Percentiles rank a stretch among this genome's conserved stretches.
phyloP scores from a whole-genome alignment of 92 coral and sea anemone genomes.

The Porites divaricata region DNA sequence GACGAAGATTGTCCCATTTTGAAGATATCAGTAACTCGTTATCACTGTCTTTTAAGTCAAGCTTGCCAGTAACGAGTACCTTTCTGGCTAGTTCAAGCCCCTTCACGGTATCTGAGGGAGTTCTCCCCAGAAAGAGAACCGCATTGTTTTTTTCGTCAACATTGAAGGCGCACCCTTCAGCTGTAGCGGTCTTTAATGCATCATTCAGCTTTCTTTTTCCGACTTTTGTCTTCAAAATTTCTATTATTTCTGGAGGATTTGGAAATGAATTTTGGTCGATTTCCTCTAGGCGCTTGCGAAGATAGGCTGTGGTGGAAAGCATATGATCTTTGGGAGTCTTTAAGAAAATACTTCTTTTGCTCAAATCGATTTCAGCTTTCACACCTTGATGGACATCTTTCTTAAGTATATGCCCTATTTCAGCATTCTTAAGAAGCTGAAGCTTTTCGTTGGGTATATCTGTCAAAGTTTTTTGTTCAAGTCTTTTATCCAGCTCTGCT shows the following conservation, averaged over 20 bases:
- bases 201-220: slow-evolving; percentile 30
- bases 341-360: slow-evolving; percentile 7
- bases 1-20: slow-evolving; percentile 14
- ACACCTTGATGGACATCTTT: slow-evolving; percentile 14
- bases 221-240: slow-evolving; percentile 23
- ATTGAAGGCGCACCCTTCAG: slow-evolving; percentile 12
- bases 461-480: slow-evolving; percentile 26
- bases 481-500: slow-evolving; percentile 23
- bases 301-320: slow-evolving; percentile 3
- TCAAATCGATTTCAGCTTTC: slow-evolving; percentile 8
- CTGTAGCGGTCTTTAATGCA: background rate
- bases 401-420: slow-evolving; percentile 7
- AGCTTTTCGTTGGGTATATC: slow-evolving; percentile 23
- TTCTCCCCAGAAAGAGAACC: slow-evolving; percentile 16
- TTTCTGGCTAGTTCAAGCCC: slow-evolving; percentile 7
- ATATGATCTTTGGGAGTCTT: slow-evolving; percentile 29
- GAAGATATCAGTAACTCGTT: slow-evolving; percentile 11
- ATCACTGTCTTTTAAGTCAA: slow-evolving; percentile 19
- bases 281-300: slow-evolving; percentile 8
- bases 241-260: slow-evolving; percentile 15
- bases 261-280: slow-evolving; percentile 1
- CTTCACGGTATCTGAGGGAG: slow-evolving; percentile 15
- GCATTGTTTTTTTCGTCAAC: slow-evolving; percentile 20
- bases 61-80: slow-evolving; percentile 8
- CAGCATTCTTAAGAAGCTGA: slow-evolving; percentile 12